Percentiles rank a stretch among this genome's conserved stretches.
phyloP scores from a whole-genome alignment of 2,113 vertebrate species.

The Castor canadensis region DNA sequence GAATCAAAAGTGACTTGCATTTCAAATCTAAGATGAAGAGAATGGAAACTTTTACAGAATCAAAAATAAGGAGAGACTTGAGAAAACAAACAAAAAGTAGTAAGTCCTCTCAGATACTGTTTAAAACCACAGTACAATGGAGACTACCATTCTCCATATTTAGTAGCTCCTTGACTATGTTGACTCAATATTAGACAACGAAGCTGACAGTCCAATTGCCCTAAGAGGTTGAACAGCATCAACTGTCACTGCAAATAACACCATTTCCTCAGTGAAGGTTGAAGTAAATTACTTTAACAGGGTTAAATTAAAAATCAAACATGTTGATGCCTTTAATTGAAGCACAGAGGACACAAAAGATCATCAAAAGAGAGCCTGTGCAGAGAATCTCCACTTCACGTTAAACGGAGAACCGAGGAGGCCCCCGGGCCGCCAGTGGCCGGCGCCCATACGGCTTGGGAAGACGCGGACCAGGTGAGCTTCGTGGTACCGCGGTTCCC shows the following conservation, averaged over 20 bases:
- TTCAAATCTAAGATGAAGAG: neutral
- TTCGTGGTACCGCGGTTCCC: no score
- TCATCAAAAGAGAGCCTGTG: no score
- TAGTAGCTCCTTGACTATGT: neutral
- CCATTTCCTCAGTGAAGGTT: conserved; percentile 67
- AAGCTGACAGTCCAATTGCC: conserved; percentile 62
- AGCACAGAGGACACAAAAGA: conserved; percentile 70
- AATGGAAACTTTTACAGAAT: neutral
- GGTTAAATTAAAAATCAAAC: conserved; percentile 80
- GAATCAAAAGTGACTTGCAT: neutral
- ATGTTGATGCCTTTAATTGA: conserved; percentile 75
- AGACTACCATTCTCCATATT: neutral
- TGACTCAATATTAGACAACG: conserved; percentile 39
- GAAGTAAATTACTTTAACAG: conserved; percentile 74
- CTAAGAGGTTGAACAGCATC: conserved; percentile 58
- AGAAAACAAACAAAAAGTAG: neutral
- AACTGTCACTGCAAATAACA: conserved; percentile 57
- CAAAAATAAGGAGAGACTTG: neutral
- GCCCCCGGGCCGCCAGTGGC: no score
- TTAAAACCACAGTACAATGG: neutral
- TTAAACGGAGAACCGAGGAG: no score
- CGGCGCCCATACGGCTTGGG: no score
- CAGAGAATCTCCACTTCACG: no score
- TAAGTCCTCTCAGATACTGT: neutral
- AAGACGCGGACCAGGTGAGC: no score